phyloP scores from a whole-genome alignment of 2,888 invertebrate species.

The Cantharis rustica region DNA sequence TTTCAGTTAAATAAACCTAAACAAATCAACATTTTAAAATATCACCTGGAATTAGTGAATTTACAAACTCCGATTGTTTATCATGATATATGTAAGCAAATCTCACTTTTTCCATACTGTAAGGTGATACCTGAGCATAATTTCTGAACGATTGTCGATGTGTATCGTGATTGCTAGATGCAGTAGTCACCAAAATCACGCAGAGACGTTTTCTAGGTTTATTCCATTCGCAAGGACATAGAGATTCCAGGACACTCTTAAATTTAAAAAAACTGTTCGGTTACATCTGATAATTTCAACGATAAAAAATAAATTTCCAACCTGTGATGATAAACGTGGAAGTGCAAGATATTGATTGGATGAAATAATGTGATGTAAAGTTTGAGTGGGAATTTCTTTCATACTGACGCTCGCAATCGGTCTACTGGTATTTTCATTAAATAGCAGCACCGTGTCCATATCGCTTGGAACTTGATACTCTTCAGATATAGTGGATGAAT shows the following conservation, averaged over 20 bases:
- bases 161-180: slow-evolving; percentile 62
- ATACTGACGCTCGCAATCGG: slow-evolving; percentile 88
- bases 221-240: slow-evolving; percentile 90
- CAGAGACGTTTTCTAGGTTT: slow-evolving; percentile 75
- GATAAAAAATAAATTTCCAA: slow-evolving; percentile 42
- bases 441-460: slow-evolving; percentile 81
- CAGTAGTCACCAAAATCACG: slow-evolving; percentile 78
- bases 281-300: neutral
- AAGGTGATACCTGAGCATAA: slow-evolving; percentile 71
- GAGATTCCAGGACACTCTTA: slow-evolving; percentile 73
- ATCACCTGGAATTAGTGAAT: slow-evolving; percentile 68
- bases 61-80: slow-evolving; percentile 81
- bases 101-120: slow-evolving; percentile 71
- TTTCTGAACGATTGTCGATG: slow-evolving; percentile 72
- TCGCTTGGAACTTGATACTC: slow-evolving; percentile 75
- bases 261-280: slow-evolving; percentile 23
- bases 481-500: slow-evolving; percentile 66
- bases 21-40: neutral
- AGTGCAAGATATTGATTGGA: slow-evolving; percentile 87
- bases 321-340: slow-evolving; percentile 92
- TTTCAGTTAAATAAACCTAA: neutral
- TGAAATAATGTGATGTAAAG: slow-evolving; percentile 85
- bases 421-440: slow-evolving; percentile 82
- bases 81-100: slow-evolving; percentile 91
- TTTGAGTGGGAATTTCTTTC: slow-evolving; percentile 86